These are phyloP conservation scores for Lethenteron reissneri DNA, from an alignment of 2,113 vertebrate genomes.

Conservation along the genomic window DNA sequence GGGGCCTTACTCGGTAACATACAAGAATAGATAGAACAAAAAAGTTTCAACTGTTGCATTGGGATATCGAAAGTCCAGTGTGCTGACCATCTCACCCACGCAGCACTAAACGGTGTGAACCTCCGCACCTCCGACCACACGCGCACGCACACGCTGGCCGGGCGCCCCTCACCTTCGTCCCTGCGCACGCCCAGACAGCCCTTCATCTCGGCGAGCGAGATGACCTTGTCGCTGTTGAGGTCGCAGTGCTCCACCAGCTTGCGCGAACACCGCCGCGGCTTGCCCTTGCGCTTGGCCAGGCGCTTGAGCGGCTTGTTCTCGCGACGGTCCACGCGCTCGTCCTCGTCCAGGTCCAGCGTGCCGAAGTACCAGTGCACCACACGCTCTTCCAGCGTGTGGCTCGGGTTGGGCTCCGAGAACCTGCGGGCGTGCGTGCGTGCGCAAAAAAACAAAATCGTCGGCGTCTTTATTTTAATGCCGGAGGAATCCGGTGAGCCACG, in stretches of 20 bases:
- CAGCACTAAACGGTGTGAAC: too few relatives aligned
- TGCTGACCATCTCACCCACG: too few relatives aligned
- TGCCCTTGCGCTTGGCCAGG: constrained; percentile 93
- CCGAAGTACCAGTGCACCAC: constrained; percentile 95
- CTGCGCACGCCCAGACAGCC: constrained; percentile 86
- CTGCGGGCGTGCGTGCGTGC: constrained; percentile 18
- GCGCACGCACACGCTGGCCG: too few relatives aligned
- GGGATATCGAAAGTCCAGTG: too few relatives aligned
- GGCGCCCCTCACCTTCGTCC: constrained; percentile 33
- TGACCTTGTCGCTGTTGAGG: constrained; percentile 78
- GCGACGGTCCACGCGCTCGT: constrained; percentile 70
- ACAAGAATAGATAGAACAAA: too few relatives aligned
- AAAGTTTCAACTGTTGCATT: too few relatives aligned
- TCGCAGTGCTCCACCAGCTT: constrained; percentile 93
- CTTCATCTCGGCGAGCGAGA: constrained; percentile 74
- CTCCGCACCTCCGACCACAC: too few relatives aligned
- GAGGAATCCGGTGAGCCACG: too few relatives aligned
- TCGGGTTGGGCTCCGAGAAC: constrained; percentile 85
- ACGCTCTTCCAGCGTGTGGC: constrained; percentile 74
- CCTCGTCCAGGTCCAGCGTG: constrained; percentile 80
- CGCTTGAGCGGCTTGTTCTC: constrained; percentile 89
- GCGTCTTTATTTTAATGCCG: too few relatives aligned
- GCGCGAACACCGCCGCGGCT: constrained; percentile 82
- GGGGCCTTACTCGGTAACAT: too few relatives aligned
- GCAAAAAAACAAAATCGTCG: too few relatives aligned